Percentiles rank a stretch among this genome's conserved stretches.
Conservation (phyloP, 2,888 invertebrate species). For the Agriopis aurantiaria region DNA sequence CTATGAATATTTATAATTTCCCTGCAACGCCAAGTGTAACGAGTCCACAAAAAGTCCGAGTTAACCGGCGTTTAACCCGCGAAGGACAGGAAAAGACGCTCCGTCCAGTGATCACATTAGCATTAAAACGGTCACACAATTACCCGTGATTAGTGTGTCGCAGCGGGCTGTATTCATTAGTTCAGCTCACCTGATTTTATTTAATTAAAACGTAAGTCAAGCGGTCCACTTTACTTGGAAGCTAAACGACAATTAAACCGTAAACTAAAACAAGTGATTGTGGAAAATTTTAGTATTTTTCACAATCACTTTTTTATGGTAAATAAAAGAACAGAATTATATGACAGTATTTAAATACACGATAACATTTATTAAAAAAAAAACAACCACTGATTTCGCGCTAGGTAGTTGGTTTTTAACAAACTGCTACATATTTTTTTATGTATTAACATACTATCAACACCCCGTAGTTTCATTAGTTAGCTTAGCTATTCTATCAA, state of each 20-base stretch:
- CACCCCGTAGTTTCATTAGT: too few relatives aligned
- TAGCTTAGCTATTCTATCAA: too few relatives aligned
- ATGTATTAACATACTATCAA: too few relatives aligned
- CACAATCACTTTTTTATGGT: too few relatives aligned
- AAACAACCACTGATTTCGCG: too few relatives aligned
- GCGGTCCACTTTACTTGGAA: slow-evolving; percentile 32
- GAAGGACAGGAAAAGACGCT: slow-evolving; percentile 59
- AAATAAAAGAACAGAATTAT: too few relatives aligned
- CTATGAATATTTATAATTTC: slow-evolving; percentile 26
- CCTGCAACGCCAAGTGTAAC: slow-evolving; percentile 24
- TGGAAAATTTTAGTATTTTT: too few relatives aligned
- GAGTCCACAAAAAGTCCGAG: slow-evolving; percentile 28
- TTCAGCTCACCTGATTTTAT: slow-evolving; percentile 86
- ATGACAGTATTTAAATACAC: too few relatives aligned
- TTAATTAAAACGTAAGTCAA: slow-evolving; percentile 73
- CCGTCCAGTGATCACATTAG: slow-evolving; percentile 61
- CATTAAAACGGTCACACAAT: slow-evolving; percentile 85
- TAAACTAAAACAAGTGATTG: neutral
- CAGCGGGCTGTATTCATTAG: slow-evolving; percentile 84
- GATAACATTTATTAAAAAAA: too few relatives aligned
- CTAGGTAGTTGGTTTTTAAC: too few relatives aligned
- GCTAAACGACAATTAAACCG: slow-evolving; percentile 8
- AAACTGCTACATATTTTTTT: too few relatives aligned
- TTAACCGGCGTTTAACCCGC: slow-evolving; percentile 25
- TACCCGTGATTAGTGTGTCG: slow-evolving; percentile 82